Conservation (phyloP, 2,888 invertebrate genomes). For the Cheilosia vulpina region DNA sequence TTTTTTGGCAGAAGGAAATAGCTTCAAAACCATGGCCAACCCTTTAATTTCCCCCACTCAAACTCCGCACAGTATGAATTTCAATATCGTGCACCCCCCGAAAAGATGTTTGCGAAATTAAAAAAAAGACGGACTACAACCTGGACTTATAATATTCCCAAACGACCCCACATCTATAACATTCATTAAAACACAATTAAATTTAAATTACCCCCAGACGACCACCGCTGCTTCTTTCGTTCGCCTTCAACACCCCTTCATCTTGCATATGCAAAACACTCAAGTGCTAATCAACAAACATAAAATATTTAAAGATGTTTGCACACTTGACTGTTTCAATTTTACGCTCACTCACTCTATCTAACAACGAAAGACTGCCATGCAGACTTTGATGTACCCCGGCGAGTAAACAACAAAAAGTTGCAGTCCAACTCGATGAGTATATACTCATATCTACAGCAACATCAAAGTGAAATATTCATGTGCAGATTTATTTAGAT, state of each 20-base stretch:
- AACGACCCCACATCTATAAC: not conserved
- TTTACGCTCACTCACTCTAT: conserved; percentile 17
- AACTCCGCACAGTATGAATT: too few species aligned
- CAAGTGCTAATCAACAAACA: conserved; percentile 69
- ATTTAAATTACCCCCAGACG: conserved; percentile 16
- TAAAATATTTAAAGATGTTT: conserved; percentile 67
- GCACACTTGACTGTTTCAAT: conserved; percentile 52
- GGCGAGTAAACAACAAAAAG: conserved; percentile 25
- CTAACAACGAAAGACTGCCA: not conserved
- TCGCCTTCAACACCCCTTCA: conserved; percentile 27
- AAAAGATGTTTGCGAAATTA: too few species aligned
- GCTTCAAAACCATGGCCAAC: too few species aligned
- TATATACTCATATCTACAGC: not conserved
- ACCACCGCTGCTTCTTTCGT: not conserved
- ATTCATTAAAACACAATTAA: conserved; percentile 25
- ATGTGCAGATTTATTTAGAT: conserved; percentile 12
- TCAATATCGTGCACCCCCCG: too few species aligned
- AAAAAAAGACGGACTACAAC: too few species aligned
- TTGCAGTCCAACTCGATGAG: conserved; percentile 12
- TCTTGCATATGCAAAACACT: conserved; percentile 25
- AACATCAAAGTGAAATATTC: conserved; percentile 61
- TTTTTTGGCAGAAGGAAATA: too few species aligned
- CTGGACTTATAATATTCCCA: not conserved
- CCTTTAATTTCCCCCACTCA: too few species aligned
- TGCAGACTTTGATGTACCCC: conserved; percentile 43